phyloP scores from a whole-genome alignment of 2,888 invertebrate genomes.

The Lycaena phlaeas region DNA sequence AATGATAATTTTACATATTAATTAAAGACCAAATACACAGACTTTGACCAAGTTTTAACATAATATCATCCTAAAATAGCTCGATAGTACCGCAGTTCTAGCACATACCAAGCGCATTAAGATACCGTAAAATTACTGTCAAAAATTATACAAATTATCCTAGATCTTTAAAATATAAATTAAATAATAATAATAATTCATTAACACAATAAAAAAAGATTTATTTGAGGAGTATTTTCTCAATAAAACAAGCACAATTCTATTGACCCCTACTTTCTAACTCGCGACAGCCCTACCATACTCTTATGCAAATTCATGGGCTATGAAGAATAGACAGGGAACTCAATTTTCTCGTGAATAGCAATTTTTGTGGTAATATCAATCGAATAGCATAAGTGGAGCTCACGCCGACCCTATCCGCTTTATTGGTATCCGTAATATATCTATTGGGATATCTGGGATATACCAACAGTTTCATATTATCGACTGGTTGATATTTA shows the following conservation, averaged over 20 bases:
- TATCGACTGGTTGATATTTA: no score
- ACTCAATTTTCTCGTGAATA: constrained; percentile 46
- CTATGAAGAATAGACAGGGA: constrained; percentile 33
- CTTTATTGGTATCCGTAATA: constrained; percentile 45
- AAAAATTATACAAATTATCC: no score
- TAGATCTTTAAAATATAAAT: no score
- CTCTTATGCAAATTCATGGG: constrained; percentile 27
- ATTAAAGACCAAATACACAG: no score
- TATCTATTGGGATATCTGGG: constrained; percentile 17
- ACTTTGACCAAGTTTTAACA: no score
- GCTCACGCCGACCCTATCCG: constrained; percentile 32
- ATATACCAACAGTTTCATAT: background rate
- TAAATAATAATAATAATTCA: no score
- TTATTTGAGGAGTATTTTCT: background rate
- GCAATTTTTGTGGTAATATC: constrained; percentile 57
- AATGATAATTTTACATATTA: no score
- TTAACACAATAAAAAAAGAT: no score
- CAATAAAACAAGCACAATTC: background rate
- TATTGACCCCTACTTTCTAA: background rate
- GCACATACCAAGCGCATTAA: no score
- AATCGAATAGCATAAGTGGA: constrained; percentile 49
- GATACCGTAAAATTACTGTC: no score
- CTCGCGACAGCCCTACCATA: constrained; percentile 10
- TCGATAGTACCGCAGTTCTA: no score
- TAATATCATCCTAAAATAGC: no score